These are phyloP conservation scores for Laspeyria flexula DNA, from an alignment of 2,888 invertebrate genomes.

Conservation along the genomic window DNA sequence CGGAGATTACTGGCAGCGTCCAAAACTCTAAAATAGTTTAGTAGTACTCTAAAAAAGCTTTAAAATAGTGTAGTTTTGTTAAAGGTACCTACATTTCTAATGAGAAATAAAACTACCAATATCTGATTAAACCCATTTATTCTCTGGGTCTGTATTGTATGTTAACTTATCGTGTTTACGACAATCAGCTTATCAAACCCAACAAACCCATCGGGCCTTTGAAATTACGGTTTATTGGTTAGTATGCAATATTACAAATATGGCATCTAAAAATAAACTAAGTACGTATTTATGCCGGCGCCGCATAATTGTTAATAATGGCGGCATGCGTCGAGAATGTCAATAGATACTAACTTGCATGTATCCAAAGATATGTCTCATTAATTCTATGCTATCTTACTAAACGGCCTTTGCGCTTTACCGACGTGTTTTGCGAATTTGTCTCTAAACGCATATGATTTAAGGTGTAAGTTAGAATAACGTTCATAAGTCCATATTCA, in stretches of 20 bases:
- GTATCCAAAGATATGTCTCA: conserved; percentile 48
- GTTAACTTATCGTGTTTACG: conserved; percentile 34
- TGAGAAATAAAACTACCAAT: conserved; percentile 43
- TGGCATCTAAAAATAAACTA: conserved; percentile 51
- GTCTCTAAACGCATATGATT: conserved; percentile 12
- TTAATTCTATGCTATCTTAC: conserved; percentile 54
- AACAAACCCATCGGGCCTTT: conserved; percentile 36
- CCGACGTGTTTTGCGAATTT: neutral
- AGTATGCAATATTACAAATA: conserved; percentile 28
- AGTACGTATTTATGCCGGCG: conserved; percentile 57
- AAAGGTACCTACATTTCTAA: too few relatives aligned
- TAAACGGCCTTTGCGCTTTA: conserved; percentile 44
- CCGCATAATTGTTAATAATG: conserved; percentile 70
- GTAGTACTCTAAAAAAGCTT: too few relatives aligned
- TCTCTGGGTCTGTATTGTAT: conserved; percentile 29
- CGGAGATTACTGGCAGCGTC: too few relatives aligned
- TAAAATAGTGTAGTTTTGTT: too few relatives aligned
- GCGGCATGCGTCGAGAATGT: conserved; percentile 53
- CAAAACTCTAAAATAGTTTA: too few relatives aligned
- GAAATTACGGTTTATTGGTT: conserved; percentile 36
- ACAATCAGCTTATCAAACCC: conserved; percentile 32
- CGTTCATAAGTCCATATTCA: too few relatives aligned
- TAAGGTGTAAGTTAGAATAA: conserved; percentile 26
- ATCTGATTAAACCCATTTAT: conserved; percentile 32
- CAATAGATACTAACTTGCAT: conserved; percentile 53